Evolutionary conservation across 2,113 vertebrate species (phyloP).

Genomic region (Tetrax tetrax): DNA sequence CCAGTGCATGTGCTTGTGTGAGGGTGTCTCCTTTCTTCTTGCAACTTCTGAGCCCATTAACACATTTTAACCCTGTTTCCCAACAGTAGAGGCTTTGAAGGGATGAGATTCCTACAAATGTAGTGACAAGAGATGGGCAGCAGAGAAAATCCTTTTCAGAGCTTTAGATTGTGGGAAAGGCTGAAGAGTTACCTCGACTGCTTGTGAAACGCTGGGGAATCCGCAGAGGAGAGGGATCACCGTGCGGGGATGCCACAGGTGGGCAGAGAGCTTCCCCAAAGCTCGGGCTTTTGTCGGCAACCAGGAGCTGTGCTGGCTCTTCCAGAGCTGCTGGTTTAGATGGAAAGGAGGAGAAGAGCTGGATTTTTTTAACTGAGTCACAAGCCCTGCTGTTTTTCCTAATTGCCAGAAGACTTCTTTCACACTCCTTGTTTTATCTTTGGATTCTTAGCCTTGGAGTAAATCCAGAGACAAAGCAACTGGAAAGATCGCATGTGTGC

Average conservation of each 20-base stretch:
- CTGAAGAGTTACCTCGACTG: not conserved
- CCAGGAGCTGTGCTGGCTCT: not conserved
- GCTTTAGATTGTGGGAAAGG: not conserved
- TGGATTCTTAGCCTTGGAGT: not conserved
- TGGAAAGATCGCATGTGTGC: not conserved
- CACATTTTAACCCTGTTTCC: not conserved
- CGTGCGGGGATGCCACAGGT: accelerated
- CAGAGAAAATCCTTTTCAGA: not conserved
- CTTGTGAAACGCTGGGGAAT: not conserved
- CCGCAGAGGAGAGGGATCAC: not conserved
- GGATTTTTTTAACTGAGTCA: not conserved
- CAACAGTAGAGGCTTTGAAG: not conserved
- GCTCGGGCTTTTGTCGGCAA: not conserved
- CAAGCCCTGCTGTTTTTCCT: not conserved
- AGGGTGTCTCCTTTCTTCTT: not conserved
- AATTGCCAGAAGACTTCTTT: not conserved
- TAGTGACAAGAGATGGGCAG: not conserved
- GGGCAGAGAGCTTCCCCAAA: not conserved
- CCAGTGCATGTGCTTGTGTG: accelerated
- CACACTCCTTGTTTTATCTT: not conserved
- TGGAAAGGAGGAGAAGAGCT: not conserved
- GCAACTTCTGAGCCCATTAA: not conserved
- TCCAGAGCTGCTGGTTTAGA: not conserved
- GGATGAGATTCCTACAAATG: not conserved
- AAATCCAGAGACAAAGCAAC: not conserved